Conservation (phyloP, 2,113 vertebrate genomes). For the Vidua macroura region DNA sequence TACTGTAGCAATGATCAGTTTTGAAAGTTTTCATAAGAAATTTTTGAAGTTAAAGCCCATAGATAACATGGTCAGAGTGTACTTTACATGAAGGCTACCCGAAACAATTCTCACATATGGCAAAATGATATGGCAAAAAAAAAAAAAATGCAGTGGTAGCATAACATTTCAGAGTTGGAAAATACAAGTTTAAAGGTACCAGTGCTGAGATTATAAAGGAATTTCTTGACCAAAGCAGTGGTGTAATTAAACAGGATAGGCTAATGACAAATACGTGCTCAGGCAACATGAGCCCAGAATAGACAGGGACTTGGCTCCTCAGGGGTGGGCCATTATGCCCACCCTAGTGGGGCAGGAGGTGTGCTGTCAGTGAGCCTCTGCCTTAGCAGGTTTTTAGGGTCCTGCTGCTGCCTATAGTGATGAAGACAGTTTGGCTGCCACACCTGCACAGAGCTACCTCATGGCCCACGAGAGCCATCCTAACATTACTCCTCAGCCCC, state of each 20-base stretch:
- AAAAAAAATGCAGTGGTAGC: neutral
- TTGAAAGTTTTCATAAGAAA: neutral
- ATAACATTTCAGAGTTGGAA: neutral
- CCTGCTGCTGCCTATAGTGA: neutral
- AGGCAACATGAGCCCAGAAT: neutral
- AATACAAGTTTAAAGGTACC: neutral
- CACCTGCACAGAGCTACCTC: neutral
- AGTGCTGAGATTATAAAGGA: neutral
- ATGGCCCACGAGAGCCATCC: rapidly evolving
- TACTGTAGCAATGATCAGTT: neutral
- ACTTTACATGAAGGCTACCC: neutral
- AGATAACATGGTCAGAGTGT: neutral
- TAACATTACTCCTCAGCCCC: neutral
- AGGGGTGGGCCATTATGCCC: neutral
- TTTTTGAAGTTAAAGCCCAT: neutral
- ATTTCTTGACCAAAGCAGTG: neutral
- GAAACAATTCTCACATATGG: neutral
- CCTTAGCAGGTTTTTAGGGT: neutral
- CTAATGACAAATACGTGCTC: neutral
- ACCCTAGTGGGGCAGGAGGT: neutral
- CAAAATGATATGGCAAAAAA: neutral
- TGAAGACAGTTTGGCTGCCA: neutral
- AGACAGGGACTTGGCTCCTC: neutral
- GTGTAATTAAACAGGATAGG: neutral
- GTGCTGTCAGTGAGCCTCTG: neutral